A percentile compares a stretch with the other conserved stretches of the same genome.
Evolutionary conservation across 2,888 invertebrate genomes (phyloP).

Genomic region (Polietes domitor): DNA sequence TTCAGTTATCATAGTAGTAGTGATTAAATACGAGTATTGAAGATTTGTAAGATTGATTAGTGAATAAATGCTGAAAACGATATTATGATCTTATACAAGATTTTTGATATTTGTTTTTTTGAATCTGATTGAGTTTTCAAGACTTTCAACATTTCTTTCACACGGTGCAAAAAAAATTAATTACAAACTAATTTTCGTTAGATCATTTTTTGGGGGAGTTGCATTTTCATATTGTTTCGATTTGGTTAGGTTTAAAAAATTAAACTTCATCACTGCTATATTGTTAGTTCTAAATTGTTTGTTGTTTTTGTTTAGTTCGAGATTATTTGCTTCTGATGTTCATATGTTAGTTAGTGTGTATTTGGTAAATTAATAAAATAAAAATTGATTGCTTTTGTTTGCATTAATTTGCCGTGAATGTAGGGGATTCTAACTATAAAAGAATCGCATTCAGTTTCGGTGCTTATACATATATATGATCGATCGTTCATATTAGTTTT

Average conservation of each 20-base stretch:
- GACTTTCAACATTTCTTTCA: neutral
- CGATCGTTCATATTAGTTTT: neutral
- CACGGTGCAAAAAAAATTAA: neutral
- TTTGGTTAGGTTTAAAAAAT: neutral
- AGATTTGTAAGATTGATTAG: constrained; percentile 7
- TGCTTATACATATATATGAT: constrained; percentile 51
- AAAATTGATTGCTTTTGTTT: constrained; percentile 18
- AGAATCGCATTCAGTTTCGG: neutral
- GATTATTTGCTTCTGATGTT: constrained; percentile 46
- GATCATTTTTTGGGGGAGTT: neutral
- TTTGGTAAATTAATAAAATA: constrained; percentile 39
- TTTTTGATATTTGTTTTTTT: constrained; percentile 6
- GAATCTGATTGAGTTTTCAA: neutral
- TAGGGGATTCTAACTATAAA: neutral
- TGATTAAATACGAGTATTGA: constrained; percentile 7
- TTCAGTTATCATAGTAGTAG: neutral
- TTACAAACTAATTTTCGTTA: neutral
- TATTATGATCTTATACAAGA: neutral
- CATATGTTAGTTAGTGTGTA: neutral
- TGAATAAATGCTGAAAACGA: neutral
- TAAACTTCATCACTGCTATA: constrained; percentile 13
- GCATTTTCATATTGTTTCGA: neutral
- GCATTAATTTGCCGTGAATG: constrained; percentile 10
- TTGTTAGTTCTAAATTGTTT: neutral
- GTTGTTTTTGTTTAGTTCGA: neutral